Conservation (phyloP, 2,113 vertebrate genomes). For the Parus major region DNA sequence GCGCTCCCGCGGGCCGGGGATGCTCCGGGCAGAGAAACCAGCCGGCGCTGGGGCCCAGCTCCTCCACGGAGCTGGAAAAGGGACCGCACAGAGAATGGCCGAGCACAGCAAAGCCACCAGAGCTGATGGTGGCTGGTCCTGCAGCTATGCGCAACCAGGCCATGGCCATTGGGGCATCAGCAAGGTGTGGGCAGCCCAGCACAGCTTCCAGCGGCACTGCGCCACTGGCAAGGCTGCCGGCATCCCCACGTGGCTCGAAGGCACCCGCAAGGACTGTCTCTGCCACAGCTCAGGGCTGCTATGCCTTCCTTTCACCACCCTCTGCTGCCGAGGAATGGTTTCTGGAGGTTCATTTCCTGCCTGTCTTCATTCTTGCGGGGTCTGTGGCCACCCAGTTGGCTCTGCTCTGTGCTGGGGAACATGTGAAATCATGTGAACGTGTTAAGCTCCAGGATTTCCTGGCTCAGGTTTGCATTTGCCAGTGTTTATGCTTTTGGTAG, state of each 20-base stretch:
- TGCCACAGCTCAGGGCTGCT: background rate
- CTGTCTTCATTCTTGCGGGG: background rate
- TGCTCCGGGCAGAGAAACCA: accelerated
- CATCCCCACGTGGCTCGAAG: accelerated
- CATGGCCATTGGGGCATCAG: accelerated
- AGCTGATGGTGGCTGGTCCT: too few species aligned
- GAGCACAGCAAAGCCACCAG: background rate
- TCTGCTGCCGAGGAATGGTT: background rate
- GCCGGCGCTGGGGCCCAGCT: accelerated
- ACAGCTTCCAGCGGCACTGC: accelerated
- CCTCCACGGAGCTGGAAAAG: background rate
- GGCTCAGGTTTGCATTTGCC: background rate
- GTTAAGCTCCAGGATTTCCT: background rate
- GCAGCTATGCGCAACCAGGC: accelerated
- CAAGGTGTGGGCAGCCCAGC: background rate
- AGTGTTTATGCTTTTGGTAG: background rate
- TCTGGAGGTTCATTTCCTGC: background rate
- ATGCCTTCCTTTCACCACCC: background rate
- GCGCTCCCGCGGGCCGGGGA: accelerated
- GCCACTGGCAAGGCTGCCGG: accelerated
- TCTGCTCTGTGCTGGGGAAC: background rate
- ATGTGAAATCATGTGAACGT: background rate
- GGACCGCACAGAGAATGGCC: background rate
- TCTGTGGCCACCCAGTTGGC: background rate
- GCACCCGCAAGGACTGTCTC: background rate